Conservation (phyloP, 2,888 invertebrate genomes). For the Acanthosoma haemorrhoidale region DNA sequence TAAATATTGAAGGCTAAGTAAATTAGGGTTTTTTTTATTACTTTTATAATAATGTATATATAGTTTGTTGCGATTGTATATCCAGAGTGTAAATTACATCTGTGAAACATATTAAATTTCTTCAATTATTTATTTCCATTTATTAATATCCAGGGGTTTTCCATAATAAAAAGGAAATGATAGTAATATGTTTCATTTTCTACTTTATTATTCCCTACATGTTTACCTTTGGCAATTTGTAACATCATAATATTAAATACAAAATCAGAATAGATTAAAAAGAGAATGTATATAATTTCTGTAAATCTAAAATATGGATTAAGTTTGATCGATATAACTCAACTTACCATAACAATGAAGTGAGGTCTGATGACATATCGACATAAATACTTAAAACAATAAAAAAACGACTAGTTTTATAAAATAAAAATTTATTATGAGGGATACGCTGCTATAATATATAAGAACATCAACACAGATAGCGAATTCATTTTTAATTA, state of each 20-base stretch:
- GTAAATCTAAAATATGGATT: slow-evolving; percentile 13
- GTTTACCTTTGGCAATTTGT: slow-evolving; percentile 16
- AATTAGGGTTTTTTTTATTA: neutral
- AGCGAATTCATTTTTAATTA: neutral
- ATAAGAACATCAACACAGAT: slow-evolving; percentile 8
- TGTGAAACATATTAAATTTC: neutral
- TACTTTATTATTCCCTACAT: slow-evolving; percentile 21
- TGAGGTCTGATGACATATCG: neutral
- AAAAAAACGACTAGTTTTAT: slow-evolving; percentile 25
- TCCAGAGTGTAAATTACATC: neutral
- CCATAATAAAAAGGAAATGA: slow-evolving; percentile 10
- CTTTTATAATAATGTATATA: neutral
- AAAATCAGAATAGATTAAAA: slow-evolving; percentile 18
- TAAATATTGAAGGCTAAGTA: neutral
- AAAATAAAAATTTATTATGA: slow-evolving; percentile 26
- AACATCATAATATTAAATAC: slow-evolving; percentile 17
- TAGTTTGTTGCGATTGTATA: neutral
- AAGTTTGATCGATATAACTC: neutral
- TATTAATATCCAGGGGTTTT: neutral
- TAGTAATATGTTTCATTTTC: slow-evolving; percentile 13
- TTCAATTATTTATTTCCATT: neutral
- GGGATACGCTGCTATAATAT: slow-evolving; percentile 13
- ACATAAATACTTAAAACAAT: slow-evolving; percentile 7
- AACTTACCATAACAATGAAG: slow-evolving; percentile 15
- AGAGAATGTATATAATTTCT: slow-evolving; percentile 15